A percentile compares a stretch with the other conserved stretches of the same genome.
These are phyloP conservation scores for Cyphomyrus plagiostoma DNA, from an alignment of 2,113 vertebrate genomes.

Conservation along the genomic window DNA sequence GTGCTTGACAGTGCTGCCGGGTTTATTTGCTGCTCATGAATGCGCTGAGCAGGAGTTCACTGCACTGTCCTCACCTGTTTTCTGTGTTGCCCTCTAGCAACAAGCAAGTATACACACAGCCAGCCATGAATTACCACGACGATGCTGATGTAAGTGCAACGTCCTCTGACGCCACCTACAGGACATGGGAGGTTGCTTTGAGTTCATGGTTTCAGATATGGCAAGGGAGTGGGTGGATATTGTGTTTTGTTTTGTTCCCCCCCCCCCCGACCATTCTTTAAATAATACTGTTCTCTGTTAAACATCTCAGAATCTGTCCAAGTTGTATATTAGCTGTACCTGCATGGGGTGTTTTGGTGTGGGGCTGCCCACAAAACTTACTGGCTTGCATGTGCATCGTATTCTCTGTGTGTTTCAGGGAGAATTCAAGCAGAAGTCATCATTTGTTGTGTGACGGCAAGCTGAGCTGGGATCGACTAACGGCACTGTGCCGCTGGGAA, in stretches of 20 bases:
- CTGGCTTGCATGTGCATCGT: neutral
- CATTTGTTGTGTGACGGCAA: conserved; percentile 56
- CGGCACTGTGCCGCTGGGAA: neutral
- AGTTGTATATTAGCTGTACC: neutral
- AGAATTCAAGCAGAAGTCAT: conserved; percentile 68
- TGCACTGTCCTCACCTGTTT: neutral
- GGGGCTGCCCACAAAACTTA: neutral
- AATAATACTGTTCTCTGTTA: neutral
- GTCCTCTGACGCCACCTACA: neutral
- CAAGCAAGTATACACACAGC: neutral
- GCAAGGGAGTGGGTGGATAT: neutral
- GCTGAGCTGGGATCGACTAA: neutral
- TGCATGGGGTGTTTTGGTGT: neutral
- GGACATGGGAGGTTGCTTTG: neutral
- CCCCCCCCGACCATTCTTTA: neutral
- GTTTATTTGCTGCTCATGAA: neutral
- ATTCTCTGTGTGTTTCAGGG: conserved; percentile 41
- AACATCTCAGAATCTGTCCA: neutral
- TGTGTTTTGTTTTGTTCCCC: too few species aligned
- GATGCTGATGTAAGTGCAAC: neutral
- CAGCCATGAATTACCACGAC: neutral
- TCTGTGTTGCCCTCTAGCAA: neutral
- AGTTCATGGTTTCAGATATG: neutral
- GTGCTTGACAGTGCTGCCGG: neutral
- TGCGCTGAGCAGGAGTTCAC: neutral